Evolutionary conservation across 2,113 vertebrate genomes (phyloP).

Genomic region (Desmodus rotundus): DNA sequence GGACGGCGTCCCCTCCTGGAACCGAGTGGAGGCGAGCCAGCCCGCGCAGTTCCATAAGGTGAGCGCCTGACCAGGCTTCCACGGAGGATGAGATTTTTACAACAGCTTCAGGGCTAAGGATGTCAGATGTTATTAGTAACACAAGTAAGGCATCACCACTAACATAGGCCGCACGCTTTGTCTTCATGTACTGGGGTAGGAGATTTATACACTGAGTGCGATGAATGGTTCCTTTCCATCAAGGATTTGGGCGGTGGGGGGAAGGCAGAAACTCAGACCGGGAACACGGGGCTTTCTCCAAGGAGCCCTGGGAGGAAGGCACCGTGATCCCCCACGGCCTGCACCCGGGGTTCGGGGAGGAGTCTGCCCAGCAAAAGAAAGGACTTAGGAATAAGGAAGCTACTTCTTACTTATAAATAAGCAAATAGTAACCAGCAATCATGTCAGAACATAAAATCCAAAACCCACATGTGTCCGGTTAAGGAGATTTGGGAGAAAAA

Average conservation of each 20-base stretch:
- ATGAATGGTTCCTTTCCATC: constrained; percentile 42
- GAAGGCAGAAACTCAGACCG: background rate
- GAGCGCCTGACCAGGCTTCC: background rate
- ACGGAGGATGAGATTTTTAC: constrained; percentile 55
- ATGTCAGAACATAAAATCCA: constrained; percentile 60
- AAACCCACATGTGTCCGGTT: constrained; percentile 22
- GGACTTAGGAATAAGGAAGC: background rate
- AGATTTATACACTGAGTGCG: constrained; percentile 45
- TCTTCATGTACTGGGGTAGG: constrained; percentile 33
- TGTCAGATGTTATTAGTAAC: constrained; percentile 63
- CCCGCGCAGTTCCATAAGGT: constrained; percentile 9
- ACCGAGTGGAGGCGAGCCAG: constrained; percentile 14
- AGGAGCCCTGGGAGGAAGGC: background rate
- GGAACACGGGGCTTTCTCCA: background rate
- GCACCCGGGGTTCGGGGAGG: background rate
- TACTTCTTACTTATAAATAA: constrained; percentile 56
- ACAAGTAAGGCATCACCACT: constrained; percentile 65
- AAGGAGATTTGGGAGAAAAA: constrained; percentile 57
- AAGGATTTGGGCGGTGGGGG: too few relatives aligned
- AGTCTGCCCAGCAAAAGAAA: background rate
- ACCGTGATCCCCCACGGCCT: background rate
- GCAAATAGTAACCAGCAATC: constrained; percentile 53
- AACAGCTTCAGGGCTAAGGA: constrained; percentile 66
- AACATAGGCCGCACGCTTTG: constrained; percentile 51
- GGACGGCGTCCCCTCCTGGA: background rate